Evolutionary conservation across 2,113 vertebrate genomes (phyloP), one percentile per base, ranked within the genome.

Genomic region (Glareola pratincola): DNA sequence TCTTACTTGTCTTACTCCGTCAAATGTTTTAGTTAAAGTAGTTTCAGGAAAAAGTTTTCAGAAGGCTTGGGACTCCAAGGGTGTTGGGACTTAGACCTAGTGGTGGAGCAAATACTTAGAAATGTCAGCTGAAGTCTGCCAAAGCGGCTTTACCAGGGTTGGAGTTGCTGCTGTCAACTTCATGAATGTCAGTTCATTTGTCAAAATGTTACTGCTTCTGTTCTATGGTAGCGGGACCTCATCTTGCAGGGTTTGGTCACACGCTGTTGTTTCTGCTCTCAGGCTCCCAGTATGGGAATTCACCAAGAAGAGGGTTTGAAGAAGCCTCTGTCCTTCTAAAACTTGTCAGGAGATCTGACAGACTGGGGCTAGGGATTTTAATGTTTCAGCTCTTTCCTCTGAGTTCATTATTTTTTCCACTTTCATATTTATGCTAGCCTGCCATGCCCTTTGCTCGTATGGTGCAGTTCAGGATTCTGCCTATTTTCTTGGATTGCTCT

Each of bases 81-180:
- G 4, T 24, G 7, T 22, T 81, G 32, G 13, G 34, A 56, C 26
- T 68, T 51, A 60, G 64, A 39, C 29, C 3, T 59, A 26, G 14
- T 20, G 30, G 60, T 3, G 12, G 41, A 75, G 11, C 0, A 0
- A 75, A 67, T 26, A 36, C 13, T 6, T 29, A 10, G 36, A 54
- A 60, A 13, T 20, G n/a, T 21, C 76, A 39, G 23, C 48, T 85
- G 54, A 24, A 80, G 62, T 36, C 13, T 74, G 23, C 41, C 53
- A 50, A 43, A 56, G 67, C 36, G 57, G 27, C 20, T 5, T 39
- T 57, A 30, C 14, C 23, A 39, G 17, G 5, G 36, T 32, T 75
- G 24, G 62, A 80, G 27, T 9, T 39, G 27, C 75, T 53, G 62
- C 56, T 69, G 24, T 50, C n/a, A n/a, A n/a, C n/a, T n/a, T n/a